Base-by-base conservation (phyloP, 2,113 vertebrate species). In the Cyanistes caeruleus region DNA sequence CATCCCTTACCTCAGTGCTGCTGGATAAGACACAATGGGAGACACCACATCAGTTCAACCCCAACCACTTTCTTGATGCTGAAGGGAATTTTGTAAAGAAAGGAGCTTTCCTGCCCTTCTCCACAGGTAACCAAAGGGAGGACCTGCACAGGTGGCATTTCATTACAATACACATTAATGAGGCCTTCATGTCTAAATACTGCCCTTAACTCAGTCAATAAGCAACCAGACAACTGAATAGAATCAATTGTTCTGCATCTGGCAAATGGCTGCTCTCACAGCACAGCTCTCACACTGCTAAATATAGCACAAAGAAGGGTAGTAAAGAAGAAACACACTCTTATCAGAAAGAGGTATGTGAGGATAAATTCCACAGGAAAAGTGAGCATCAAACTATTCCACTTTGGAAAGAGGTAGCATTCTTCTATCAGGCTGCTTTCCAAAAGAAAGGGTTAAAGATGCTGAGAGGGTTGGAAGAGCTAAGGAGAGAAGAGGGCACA, bases 101-200 rank as follows among this genome's bases (percentile, higher is more conserved):
- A 49, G 97, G 97, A 1, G 98, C 98, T 64, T 98, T 98, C 69
- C 72, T 98, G 76, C 98, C 98, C 19, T 98, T 98, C 93, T 98
- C 98, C 27, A 96, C 90, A 97, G 98, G 97, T 97, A 96, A 84
- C 25, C 49, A 17, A 69, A 37, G 23, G 44, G 30, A 31, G 79
- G 55, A 33, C 15, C 43, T 75, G 56, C 51, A 80, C 46, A 43
- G 68, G 5, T 31, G 56, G 63, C 72, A 13, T 65, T 77, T 78
- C 11, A 67, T 77, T 78, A 20, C 52, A 39, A 2, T 7, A 41
- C 8, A 33, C 20, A 27, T 39, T 19, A 24, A 55, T 2, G 7
- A 8, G 35, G 21, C 21, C 37, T 76, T 58, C 37, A 7, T 28
- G 37, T 35, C 44, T 27, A 76, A 73, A 33, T 35, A 35, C 3